Conservation (phyloP, 2,113 vertebrate species). For the Labrus mixtus region DNA sequence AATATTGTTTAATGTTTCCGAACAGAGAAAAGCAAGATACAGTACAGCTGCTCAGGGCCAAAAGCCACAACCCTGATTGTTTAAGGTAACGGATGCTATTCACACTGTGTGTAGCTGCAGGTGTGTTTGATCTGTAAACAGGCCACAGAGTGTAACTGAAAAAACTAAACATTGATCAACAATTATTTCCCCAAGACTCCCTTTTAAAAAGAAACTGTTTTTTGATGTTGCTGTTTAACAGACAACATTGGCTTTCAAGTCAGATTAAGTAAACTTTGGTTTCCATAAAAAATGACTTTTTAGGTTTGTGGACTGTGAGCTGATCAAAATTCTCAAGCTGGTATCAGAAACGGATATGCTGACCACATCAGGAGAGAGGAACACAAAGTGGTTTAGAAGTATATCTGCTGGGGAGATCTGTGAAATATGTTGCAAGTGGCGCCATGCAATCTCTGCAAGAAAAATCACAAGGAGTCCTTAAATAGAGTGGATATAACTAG, state of each 20-base stretch:
- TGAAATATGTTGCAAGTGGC: constrained; percentile 56
- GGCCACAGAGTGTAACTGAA: constrained; percentile 47
- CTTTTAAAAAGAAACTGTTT: constrained; percentile 40
- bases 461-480: constrained; percentile 33
- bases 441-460: constrained; percentile 48
- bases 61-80: constrained; percentile 71
- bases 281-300: constrained; percentile 64
- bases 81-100: constrained; percentile 51
- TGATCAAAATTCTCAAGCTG: constrained; percentile 68
- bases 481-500: constrained; percentile 33
- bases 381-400: constrained; percentile 45
- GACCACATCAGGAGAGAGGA: constrained; percentile 64
- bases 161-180: constrained; percentile 57
- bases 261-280: constrained; percentile 51
- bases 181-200: constrained; percentile 42
- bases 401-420: constrained; percentile 65
- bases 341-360: constrained; percentile 68
- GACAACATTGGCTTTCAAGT: constrained; percentile 52
- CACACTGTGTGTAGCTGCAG: constrained; percentile 13
- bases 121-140: constrained; percentile 24
- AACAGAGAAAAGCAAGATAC: constrained; percentile 67
- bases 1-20: constrained; percentile 82
- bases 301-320: constrained; percentile 66
- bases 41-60: constrained; percentile 65
- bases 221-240: constrained; percentile 23